Evolutionary conservation across 2,888 invertebrate genomes (phyloP).

Genomic region (Melanargia galathea): DNA sequence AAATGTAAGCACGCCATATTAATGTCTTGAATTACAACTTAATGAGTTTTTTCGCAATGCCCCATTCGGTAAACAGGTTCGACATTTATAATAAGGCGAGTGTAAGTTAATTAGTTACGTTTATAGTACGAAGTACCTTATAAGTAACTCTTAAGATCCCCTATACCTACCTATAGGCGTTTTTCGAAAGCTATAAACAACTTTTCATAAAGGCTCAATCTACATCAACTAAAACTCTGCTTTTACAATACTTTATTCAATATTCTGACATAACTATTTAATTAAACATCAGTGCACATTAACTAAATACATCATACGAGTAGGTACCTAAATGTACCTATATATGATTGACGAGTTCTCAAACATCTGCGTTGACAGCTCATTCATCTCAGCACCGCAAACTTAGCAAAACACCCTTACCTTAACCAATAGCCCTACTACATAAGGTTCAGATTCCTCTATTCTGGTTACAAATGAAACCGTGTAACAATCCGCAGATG

Average conservation of each 20-base stretch:
- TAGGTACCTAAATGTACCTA: not conserved
- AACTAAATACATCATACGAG: conserved; percentile 15
- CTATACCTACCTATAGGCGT: no score
- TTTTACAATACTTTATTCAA: not conserved
- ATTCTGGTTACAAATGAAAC: conserved; percentile 24
- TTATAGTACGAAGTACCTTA: not conserved
- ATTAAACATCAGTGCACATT: not conserved
- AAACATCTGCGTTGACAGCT: conserved; percentile 24
- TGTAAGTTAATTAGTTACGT: not conserved
- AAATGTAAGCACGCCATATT: conserved; percentile 6
- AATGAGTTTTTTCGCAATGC: conserved; percentile 4
- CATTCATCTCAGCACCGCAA: conserved; percentile 15
- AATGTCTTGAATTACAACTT: conserved; percentile 4
- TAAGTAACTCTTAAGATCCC: no score
- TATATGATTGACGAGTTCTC: conserved; percentile 24
- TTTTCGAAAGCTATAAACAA: not conserved
- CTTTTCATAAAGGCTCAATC: no score
- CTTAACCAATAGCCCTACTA: conserved; percentile 1
- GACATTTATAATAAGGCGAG: not conserved
- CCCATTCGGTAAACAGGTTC: not conserved
- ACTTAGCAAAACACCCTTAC: not conserved
- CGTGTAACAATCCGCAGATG: conserved; percentile 36
- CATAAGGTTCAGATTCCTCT: conserved; percentile 6
- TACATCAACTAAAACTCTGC: no score
- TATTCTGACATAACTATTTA: not conserved